Base-by-base conservation (phyloP, 2,797 vertebrate species). In the Tinamus major region DNA sequence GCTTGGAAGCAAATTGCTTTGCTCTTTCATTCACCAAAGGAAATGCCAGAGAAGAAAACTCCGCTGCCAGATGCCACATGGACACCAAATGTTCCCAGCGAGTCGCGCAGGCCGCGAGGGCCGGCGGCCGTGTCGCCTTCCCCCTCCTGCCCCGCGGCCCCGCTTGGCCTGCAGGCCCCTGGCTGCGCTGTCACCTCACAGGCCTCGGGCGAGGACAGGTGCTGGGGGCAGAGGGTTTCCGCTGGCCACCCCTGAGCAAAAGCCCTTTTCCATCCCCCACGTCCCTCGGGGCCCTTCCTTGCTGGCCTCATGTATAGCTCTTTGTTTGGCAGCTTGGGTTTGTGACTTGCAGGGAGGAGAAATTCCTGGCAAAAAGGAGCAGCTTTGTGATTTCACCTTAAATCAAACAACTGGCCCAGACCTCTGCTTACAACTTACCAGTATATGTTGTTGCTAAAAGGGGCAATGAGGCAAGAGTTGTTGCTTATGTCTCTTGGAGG, bases 21-120 rank as follows among this genome's bases (percentile, higher is more conserved):
- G 87, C 94, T 95, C 91, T 96, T 96, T 94, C 93, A 94, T 94
- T 96, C 93, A 93, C 96, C 94, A 95, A 83, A 96, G 95, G 95
- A 97, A 97, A 96, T 96, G 87, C 95, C 95, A 94, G 90, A 95
- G 93, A 68, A 92, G 93, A 63, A 71, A 91, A 85, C 74, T 41
- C 85, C 67, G 85, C 92, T 96, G 92, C 95, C 92, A 93, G 92
- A 95, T 96, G 95, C 92, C 96, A 95, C 95, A 92, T 97, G 96
- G 95, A 96, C 94, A 95, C 95, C 95, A 97, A 96, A 97, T 96
- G 95, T 97, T 96, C 92, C 75, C 70, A 71, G 85, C 1, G 4
- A 74, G 75, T 92, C 86, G 7, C 91, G 79, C 8, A 85, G 87
- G 92, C n/a, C n/a, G n/a, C 72, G 83, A 0, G 0, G 0, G 0